Evolutionary conservation across 1,140 invertebrate genomes (phyloP).

Genomic region (Stegodyphus mimosarum): DNA sequence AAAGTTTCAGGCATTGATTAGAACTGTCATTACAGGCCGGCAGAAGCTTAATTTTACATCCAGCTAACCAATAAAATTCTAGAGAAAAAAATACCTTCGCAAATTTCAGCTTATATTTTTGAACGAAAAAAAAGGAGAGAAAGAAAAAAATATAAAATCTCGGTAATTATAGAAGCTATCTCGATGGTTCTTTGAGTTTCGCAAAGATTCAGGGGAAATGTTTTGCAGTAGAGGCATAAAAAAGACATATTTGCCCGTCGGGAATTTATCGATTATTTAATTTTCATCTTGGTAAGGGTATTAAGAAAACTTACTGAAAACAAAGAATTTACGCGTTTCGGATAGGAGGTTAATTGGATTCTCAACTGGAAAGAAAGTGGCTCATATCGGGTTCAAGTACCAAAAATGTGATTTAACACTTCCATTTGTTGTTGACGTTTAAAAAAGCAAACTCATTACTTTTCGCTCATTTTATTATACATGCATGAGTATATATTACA

Average conservation of each 20-base stretch:
- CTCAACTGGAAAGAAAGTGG: not conserved
- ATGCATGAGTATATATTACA: too few relatives aligned
- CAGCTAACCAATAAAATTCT: not conserved
- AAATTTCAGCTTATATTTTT: too few relatives aligned
- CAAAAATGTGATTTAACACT: too few relatives aligned
- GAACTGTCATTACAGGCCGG: constrained; percentile 53
- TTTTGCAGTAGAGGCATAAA: constrained; percentile 1
- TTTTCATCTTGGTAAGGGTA: constrained; percentile 21
- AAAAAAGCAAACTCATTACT: too few relatives aligned
- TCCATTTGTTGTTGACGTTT: too few relatives aligned
- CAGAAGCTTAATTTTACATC: constrained; percentile 55
- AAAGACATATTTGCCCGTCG: constrained; percentile 20
- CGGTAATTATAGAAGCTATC: constrained; percentile 57
- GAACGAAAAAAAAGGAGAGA: too few relatives aligned
- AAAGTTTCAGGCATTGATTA: constrained; percentile 51
- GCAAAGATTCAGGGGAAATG: constrained; percentile 1
- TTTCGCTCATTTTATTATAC: too few relatives aligned
- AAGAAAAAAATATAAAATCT: constrained; percentile 19
- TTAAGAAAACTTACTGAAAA: constrained; percentile 27
- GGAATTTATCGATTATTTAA: constrained; percentile 50
- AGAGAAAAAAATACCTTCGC: too few relatives aligned
- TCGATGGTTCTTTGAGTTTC: constrained; percentile 27
- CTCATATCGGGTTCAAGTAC: not conserved
- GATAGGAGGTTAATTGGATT: not conserved
- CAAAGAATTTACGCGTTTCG: not conserved